Conservation (phyloP, 1,140 invertebrate species). For the Adelges cooleyi region DNA sequence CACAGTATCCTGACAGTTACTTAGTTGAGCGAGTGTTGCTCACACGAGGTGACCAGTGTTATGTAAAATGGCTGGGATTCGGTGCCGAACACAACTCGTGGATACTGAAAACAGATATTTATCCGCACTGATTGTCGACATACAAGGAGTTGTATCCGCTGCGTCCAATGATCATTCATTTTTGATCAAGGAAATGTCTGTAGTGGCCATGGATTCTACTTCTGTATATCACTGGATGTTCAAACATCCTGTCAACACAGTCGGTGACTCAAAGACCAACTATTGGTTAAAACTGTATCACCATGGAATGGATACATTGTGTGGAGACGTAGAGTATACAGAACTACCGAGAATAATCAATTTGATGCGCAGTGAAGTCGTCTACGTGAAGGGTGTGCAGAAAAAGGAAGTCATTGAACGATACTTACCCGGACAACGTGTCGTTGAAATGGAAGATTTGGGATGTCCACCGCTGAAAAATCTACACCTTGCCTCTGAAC, state of each 20-base stretch:
- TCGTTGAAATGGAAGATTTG: no score
- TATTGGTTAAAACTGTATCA: neutral
- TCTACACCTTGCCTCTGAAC: no score
- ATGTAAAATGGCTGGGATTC: conserved; percentile 31
- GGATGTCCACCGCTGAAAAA: no score
- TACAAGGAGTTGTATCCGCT: neutral
- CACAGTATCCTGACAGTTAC: conserved; percentile 38
- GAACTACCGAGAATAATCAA: no score
- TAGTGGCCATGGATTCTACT: neutral
- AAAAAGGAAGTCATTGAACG: neutral
- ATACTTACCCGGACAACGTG: no score
- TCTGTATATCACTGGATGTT: neutral
- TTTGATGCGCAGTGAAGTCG: neutral
- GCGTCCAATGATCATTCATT: neutral
- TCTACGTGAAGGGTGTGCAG: neutral
- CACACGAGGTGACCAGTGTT: conserved; percentile 6
- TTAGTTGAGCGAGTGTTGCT: conserved; percentile 38
- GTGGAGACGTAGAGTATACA: no score
- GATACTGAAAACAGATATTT: neutral
- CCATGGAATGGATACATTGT: no score
- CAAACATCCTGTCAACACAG: neutral
- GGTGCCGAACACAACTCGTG: neutral
- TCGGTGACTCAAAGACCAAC: neutral
- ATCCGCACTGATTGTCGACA: neutral
- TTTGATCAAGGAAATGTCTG: neutral